A percentile compares a stretch with the other conserved stretches of the same genome.
Conservation (phyloP, 1,140 invertebrate genomes). For the honey bee (Apis mellifera) region DNA sequence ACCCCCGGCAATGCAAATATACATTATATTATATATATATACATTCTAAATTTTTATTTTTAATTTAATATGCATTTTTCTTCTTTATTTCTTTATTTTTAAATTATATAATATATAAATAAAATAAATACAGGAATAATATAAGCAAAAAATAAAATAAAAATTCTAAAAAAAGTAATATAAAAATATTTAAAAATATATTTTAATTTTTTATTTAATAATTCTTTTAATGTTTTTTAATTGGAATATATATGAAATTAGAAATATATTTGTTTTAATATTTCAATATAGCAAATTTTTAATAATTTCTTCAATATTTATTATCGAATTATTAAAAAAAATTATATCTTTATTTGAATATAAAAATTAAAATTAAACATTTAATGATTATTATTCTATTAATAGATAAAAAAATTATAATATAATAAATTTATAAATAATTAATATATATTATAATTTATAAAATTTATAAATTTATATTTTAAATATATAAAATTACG, state of each 20-base stretch:
- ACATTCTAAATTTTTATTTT: background rate
- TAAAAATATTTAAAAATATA: background rate
- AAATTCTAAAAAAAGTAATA: background rate
- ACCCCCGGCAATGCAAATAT: conserved; percentile 75
- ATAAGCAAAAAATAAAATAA: background rate
- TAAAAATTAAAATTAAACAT: no score
- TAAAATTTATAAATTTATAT: no score
- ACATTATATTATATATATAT: conserved; percentile 17
- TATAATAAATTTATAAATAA: no score
- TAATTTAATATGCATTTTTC: conserved; percentile 34
- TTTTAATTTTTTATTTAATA: background rate
- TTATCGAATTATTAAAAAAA: background rate
- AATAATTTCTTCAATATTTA: background rate
- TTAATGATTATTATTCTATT: no score
- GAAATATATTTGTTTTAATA: background rate
- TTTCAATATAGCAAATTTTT: background rate
- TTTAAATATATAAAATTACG: no score
- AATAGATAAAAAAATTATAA: no score
- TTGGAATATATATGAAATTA: background rate
- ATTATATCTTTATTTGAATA: no score
- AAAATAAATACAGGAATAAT: background rate
- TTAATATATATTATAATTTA: no score
- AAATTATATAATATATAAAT: conserved; percentile 3
- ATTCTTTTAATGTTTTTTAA: background rate
- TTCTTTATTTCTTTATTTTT: conserved; percentile 4